A percentile compares a stretch with the other conserved stretches of the same genome.
Evolutionary conservation across 2,888 invertebrate genomes (phyloP).

Genomic region (Aphidius colemani): DNA sequence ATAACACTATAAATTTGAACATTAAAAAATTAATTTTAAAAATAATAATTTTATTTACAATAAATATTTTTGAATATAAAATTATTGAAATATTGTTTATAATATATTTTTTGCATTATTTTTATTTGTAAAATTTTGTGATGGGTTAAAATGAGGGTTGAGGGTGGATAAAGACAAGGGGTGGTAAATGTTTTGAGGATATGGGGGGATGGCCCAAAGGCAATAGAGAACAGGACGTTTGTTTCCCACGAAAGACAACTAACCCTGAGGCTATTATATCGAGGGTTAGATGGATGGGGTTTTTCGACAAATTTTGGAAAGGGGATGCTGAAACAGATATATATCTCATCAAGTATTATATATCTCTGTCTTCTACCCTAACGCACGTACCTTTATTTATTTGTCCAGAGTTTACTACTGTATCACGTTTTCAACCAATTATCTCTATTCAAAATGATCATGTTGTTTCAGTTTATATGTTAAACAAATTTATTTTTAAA

Average conservation of each 20-base stretch:
- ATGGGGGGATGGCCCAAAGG: conserved; percentile 44
- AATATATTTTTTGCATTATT: no score
- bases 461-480: background rate
- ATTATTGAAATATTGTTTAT: no score
- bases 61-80: no score
- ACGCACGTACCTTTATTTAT: conserved; percentile 28
- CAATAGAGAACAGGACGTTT: conserved; percentile 47
- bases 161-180: conserved; percentile 11
- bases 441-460: conserved; percentile 49
- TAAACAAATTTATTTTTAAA: no score
- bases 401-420: conserved; percentile 32
- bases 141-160: background rate
- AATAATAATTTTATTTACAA: no score
- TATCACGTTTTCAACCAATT: conserved; percentile 54
- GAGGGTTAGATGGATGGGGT: conserved; percentile 38
- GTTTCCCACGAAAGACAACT: conserved; percentile 50
- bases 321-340: conserved; percentile 17
- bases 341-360: conserved; percentile 4
- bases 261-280: conserved; percentile 45
- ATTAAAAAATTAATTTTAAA: no score
- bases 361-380: conserved; percentile 28
- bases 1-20: no score
- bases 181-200: conserved; percentile 25
- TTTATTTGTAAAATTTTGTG: no score
- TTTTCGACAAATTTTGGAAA: conserved; percentile 6